Evolutionary conservation across 1,140 invertebrate species (phyloP), one percentile per base, ranked within the genome.

Genomic region (Drosophila kohkoa): DNA sequence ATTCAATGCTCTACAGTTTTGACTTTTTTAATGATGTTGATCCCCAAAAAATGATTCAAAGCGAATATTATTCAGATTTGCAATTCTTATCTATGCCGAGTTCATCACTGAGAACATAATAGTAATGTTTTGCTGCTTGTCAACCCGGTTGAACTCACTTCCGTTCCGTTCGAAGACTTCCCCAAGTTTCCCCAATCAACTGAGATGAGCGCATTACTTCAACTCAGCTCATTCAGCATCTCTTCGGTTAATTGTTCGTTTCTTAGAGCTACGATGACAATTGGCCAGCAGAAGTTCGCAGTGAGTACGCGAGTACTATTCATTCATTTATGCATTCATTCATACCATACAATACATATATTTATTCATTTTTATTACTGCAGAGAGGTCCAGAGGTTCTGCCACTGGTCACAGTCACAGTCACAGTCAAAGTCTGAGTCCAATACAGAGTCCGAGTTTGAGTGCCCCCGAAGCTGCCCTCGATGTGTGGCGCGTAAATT

Each of bases 221-320:
- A 70, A 81, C 75, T 25, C 20, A 79, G 81, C 82, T 82, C 86
- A 90, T 90, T 90, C 86, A 90, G 90, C 90, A 90, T 86, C 86
- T 86, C 66, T 77, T 74, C 6, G 35, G 11, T 89, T 86, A 90
- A 90, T 90, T 90, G 81, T 32, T 59, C 59, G 13, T 43, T 28
- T 45, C 51, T 46, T 49, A 66, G 51, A 45, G 63, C 32, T 43
- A 35, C 57, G 41, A 20, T 38, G 52, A 51, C 80, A 83, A 83
- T 88, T 81, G 67, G 45, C 69, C 75, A 70, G 65, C 75, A 70
- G 65, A 70, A 77, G 62, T 43, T 25, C 20, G 67, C 35, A 45
- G 38, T 16, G 30, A 68, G 10, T 52, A 52, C 65, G 38, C 35
- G 30, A 68, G n/a, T 52, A 52, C 65, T 70, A 68, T 73, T 66